phyloP scores from a whole-genome alignment of 2,113 vertebrate genomes.

The Eleginops maclovinus region DNA sequence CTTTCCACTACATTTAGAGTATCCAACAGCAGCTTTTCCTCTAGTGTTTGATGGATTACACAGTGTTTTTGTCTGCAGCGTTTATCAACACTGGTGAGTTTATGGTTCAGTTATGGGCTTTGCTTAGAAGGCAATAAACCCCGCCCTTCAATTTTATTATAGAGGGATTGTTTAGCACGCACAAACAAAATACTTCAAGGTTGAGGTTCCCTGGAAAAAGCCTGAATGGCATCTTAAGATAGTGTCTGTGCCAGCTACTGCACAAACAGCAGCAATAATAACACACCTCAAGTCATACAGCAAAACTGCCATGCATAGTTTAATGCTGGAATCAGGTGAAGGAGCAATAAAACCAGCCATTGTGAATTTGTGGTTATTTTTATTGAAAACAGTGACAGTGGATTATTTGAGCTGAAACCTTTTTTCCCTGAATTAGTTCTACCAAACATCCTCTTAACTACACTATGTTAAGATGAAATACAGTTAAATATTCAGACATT shows the following conservation, averaged over 20 bases:
- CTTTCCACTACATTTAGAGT: no score
- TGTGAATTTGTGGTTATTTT: conserved; percentile 62
- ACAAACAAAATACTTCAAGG: no score
- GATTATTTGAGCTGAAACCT: conserved; percentile 67
- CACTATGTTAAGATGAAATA: conserved; percentile 72
- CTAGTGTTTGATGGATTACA: no score
- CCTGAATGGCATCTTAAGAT: no score
- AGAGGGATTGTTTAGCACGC: no score
- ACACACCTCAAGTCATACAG: not conserved
- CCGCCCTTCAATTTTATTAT: no score
- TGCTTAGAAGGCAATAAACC: no score
- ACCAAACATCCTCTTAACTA: conserved; percentile 69
- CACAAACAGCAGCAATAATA: not conserved
- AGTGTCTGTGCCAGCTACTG: not conserved
- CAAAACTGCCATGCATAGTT: not conserved
- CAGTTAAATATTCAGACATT: conserved; percentile 74
- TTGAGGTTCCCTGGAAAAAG: no score
- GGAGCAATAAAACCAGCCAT: not conserved
- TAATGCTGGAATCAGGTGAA: not conserved
- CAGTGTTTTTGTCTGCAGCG: no score
- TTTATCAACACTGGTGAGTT: no score
- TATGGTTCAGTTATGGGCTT: no score
- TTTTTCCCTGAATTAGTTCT: conserved; percentile 80
- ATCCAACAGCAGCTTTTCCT: no score
- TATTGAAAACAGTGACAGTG: conserved; percentile 79